phyloP scores from a whole-genome alignment of 1,140 invertebrate species.

The Drosophila obscura region DNA sequence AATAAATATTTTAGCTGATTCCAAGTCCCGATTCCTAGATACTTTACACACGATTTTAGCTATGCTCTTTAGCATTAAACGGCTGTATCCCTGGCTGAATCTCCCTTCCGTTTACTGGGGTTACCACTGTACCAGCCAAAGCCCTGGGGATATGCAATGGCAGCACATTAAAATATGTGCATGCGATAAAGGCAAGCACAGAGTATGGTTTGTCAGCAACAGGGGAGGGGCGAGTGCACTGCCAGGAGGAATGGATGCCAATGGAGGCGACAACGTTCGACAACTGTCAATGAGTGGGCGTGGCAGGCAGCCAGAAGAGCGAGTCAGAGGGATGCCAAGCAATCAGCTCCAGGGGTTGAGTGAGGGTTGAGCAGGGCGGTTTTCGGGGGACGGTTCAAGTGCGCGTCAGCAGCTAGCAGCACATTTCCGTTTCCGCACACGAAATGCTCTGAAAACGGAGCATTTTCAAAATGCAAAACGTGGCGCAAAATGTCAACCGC shows the following conservation, averaged over 20 bases:
- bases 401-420: constrained; percentile 67
- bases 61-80: too few species aligned
- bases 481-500: constrained; percentile 75
- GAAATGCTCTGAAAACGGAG: constrained; percentile 75
- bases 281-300: constrained; percentile 67
- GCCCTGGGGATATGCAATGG: constrained; percentile 52
- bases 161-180: constrained; percentile 75
- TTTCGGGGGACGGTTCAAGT: constrained; percentile 53
- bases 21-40: too few species aligned
- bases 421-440: constrained; percentile 80
- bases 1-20: too few species aligned
- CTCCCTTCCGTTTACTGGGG: too few species aligned
- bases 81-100: too few species aligned
- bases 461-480: constrained; percentile 80
- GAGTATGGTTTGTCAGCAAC: too few species aligned
- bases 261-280: constrained; percentile 64
- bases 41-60: too few species aligned
- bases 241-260: constrained; percentile 31
- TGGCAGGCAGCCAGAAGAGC: neutral
- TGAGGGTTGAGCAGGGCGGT: neutral
- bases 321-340: neutral
- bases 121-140: constrained; percentile 28
- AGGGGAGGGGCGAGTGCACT: neutral
- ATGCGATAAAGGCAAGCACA: constrained; percentile 28
- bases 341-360: neutral